Conservation (phyloP, 2,888 invertebrate species). For the Pediacus dermestoides region DNA sequence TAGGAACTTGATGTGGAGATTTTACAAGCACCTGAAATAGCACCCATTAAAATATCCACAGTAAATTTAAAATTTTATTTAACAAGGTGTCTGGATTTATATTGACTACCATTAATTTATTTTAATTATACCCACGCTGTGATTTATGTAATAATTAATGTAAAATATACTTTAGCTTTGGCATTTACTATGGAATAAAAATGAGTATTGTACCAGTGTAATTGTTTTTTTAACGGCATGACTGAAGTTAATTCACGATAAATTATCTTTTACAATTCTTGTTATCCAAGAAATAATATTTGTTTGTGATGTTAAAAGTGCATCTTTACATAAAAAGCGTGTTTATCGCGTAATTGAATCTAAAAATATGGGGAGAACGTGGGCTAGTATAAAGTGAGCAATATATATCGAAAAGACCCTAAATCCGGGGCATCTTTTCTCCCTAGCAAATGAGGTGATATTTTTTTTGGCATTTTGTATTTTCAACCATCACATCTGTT, state of each 20-base stretch:
- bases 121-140: conserved; percentile 24
- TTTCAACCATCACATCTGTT: conserved; percentile 27
- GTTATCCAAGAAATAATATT: conserved; percentile 3
- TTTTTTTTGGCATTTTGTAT: conserved; percentile 27
- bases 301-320: neutral
- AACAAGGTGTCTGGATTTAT: conserved; percentile 28
- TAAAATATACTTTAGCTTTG: conserved; percentile 12
- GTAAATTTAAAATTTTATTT: conserved; percentile 8
- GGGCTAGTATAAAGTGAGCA: conserved; percentile 21
- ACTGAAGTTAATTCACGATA: conserved; percentile 4
- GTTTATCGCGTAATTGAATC: conserved; percentile 28
- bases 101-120: conserved; percentile 30
- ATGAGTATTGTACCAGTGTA: neutral
- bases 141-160: conserved; percentile 30
- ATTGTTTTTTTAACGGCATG: conserved; percentile 1
- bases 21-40: too few relatives aligned
- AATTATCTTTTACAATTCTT: neutral
- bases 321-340: conserved; percentile 16
- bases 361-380: conserved; percentile 21
- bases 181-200: neutral
- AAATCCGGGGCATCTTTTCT: conserved; percentile 24
- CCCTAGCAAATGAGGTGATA: conserved; percentile 27
- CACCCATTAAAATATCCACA: conserved; percentile 1
- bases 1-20: too few relatives aligned
- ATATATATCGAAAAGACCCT: conserved; percentile 26